phyloP scores from a whole-genome alignment of 2,888 invertebrate genomes.

The Drosophila birchii region DNA sequence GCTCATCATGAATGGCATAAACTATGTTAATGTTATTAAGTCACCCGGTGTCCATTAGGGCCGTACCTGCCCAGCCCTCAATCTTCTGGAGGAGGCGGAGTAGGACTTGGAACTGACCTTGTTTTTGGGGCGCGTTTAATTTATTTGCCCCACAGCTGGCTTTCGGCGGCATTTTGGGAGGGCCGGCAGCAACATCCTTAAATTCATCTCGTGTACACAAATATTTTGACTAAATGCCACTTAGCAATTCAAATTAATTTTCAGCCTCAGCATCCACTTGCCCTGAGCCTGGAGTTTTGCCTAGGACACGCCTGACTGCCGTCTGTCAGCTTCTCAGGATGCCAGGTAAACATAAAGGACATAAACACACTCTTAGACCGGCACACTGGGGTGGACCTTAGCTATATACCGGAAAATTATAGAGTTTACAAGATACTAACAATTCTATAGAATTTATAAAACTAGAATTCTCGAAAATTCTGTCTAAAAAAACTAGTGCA shows the following conservation, averaged over 20 bases:
- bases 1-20: constrained; percentile 40
- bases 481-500: not conserved
- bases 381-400: constrained; percentile 22
- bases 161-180: not conserved
- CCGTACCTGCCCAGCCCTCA: not conserved
- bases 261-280: constrained; percentile 32
- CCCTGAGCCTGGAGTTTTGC: constrained; percentile 19
- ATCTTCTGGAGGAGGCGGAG: no score
- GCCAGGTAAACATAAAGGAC: constrained; percentile 43
- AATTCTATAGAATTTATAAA: not conserved
- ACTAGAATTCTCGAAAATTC: not conserved
- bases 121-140: constrained; percentile 23
- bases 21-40: constrained; percentile 49
- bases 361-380: constrained; percentile 11
- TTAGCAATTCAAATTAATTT: constrained; percentile 69
- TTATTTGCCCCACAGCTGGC: constrained; percentile 17
- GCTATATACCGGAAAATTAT: not conserved
- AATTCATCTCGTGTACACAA: constrained; percentile 46
- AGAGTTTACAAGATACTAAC: not conserved
- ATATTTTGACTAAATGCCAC: constrained; percentile 56
- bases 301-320: constrained; percentile 46
- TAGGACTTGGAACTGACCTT: constrained; percentile 8
- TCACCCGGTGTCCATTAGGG: constrained; percentile 32
- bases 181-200: constrained; percentile 12
- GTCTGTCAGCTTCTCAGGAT: constrained; percentile 39